Percentiles rank a stretch among this genome's conserved stretches.
Evolutionary conservation across 2,113 vertebrate genomes (phyloP).

Genomic region (Aegithalos caudatus): DNA sequence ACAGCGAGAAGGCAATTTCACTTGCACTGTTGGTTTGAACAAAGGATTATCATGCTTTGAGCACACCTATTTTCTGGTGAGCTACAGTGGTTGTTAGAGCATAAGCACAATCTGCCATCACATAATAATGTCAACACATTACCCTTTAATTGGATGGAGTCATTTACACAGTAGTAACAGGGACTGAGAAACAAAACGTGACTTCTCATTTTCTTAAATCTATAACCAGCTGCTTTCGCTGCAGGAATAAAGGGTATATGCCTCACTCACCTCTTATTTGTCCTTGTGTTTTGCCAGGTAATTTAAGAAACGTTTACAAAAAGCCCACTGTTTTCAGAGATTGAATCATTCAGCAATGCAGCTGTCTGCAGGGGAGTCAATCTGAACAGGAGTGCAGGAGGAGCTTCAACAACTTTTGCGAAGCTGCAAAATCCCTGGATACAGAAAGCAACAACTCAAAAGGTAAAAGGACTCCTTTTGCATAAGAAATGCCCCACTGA

Average conservation of each 20-base stretch:
- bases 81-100: constrained; percentile 29
- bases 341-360: background rate
- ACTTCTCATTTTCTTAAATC: constrained; percentile 28
- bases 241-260: background rate
- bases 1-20: background rate
- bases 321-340: background rate
- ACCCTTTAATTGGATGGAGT: constrained; percentile 60
- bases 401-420: background rate
- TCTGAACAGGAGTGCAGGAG: background rate
- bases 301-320: constrained; percentile 7
- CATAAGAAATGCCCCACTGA: background rate
- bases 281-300: background rate
- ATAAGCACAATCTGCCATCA: constrained; percentile 22
- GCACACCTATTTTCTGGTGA: constrained; percentile 39
- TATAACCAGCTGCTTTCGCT: constrained; percentile 41
- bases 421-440: background rate
- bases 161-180: constrained; percentile 56
- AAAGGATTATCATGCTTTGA: background rate
- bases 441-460: background rate
- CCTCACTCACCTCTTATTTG: background rate
- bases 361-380: background rate
- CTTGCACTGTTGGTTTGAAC: background rate
- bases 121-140: constrained; percentile 60
- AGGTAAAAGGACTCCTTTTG: background rate
- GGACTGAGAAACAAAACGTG: constrained; percentile 31